Evolutionary conservation across 2,113 vertebrate species (phyloP).

Genomic region (Xiphophorus couchianus): DNA sequence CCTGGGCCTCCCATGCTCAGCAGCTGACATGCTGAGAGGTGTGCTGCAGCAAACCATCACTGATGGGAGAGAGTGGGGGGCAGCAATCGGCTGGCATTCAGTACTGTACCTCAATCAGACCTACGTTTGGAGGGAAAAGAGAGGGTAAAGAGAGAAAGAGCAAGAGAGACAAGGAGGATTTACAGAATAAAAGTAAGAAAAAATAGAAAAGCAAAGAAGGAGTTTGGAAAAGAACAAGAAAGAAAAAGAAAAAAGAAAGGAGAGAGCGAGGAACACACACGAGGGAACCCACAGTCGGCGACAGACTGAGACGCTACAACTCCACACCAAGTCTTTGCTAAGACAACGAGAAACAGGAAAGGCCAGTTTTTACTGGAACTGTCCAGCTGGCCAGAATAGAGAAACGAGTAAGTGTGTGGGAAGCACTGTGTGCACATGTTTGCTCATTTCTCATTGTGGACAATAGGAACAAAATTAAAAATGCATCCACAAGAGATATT

Average conservation of each 20-base stretch:
- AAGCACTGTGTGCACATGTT: conserved; percentile 18
- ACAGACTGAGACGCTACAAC: conserved; percentile 84
- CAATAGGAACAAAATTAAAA: conserved; percentile 11
- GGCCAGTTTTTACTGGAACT: conserved; percentile 56
- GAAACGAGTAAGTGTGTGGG: conserved; percentile 47
- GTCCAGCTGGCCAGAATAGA: conserved; percentile 63
- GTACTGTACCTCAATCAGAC: conserved; percentile 81
- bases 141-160: conserved; percentile 26
- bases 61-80: conserved; percentile 67
- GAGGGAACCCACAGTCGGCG: conserved; percentile 74
- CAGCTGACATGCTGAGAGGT: conserved; percentile 77
- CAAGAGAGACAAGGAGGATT: neutral
- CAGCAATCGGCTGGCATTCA: conserved; percentile 73
- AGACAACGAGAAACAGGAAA: conserved; percentile 76
- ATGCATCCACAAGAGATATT: conserved; percentile 44
- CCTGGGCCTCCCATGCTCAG: conserved; percentile 71
- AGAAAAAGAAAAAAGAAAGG: conserved; percentile 35
- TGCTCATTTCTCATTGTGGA: conserved; percentile 37
- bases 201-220: conserved; percentile 35
- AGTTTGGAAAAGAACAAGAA: conserved; percentile 28
- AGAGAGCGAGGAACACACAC: conserved; percentile 61
- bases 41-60: conserved; percentile 69
- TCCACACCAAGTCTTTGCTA: conserved; percentile 79
- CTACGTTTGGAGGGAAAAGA: conserved; percentile 64
- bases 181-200: conserved; percentile 20